Evolutionary conservation across 2,797 vertebrate species (phyloP), one percentile per base, ranked within the genome.

Genomic region (Ficedula albicollis): DNA sequence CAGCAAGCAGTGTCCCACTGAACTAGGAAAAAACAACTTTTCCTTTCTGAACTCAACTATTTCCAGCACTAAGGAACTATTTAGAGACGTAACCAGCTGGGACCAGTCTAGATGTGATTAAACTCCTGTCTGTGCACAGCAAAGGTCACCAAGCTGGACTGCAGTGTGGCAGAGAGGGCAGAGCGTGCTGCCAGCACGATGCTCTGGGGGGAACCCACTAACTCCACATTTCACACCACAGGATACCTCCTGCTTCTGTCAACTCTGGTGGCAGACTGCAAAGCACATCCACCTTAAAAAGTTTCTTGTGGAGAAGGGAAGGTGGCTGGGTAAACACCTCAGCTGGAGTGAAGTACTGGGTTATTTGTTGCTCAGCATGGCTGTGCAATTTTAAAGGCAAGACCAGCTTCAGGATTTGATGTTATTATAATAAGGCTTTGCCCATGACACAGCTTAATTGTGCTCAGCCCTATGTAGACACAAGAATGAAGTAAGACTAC

Each of bases 111-210:
- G 44, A 32, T 55, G 66, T 6, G 36, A 66, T n/a, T 48, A 3
- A 88, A 54, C 14, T 64, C 34, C 72, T 41, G 30, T 8, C 62
- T 67, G 43, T 30, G 62, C 30, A 55, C 85, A 64, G n/a, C 83
- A 90, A 67, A 86, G 80, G 91, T 81, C 89, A 82, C 39, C 39
- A 15, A 30, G 51, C 16, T 7, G 19, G 51, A 32, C 46, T 32
- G 62, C 23, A 22, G 63, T 0, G 4, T 13, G 73, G n/a, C 48
- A 63, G 44, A 23, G 69, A 91, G 41, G 21, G 52, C 19, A 70
- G 52, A 89, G 67, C 0, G 0, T 0, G 2, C 48, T 74, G 74
- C 55, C 74, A 69, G 81, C 66, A 23, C 0, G 0, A 9, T 3
- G 17, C 67, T 49, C 75, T 6, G 3, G 0, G 48, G 25, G 77